phyloP scores from a whole-genome alignment of 2,888 invertebrate species.

The Spisula subtruncata region DNA sequence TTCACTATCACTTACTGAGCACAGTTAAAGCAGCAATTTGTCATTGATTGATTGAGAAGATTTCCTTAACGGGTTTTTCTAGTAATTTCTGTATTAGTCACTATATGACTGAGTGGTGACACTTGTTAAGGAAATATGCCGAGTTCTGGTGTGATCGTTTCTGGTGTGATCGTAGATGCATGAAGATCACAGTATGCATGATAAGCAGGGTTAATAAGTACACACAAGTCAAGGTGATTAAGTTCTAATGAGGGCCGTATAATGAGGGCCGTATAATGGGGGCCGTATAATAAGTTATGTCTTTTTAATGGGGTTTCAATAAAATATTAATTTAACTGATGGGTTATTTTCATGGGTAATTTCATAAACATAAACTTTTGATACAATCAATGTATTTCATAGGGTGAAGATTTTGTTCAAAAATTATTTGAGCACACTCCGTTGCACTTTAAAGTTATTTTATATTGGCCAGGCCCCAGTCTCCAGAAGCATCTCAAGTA shows the following conservation, averaged over 20 bases:
- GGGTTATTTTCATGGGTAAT: too few relatives aligned
- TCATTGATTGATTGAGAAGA: constrained; percentile 14
- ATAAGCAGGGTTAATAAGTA: not conserved
- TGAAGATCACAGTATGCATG: not conserved
- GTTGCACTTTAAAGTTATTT: too few relatives aligned
- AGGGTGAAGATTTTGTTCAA: too few relatives aligned
- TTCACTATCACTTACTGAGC: not conserved
- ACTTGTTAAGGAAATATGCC: not conserved
- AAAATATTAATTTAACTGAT: too few relatives aligned
- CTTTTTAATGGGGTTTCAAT: too few relatives aligned
- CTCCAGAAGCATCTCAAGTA: too few relatives aligned
- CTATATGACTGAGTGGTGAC: not conserved
- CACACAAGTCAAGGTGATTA: not conserved
- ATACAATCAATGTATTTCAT: too few relatives aligned
- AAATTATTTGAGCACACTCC: too few relatives aligned
- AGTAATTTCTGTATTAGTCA: constrained; percentile 21
- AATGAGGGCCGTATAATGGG: not conserved
- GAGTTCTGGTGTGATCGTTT: not conserved
- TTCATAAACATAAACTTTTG: too few relatives aligned
- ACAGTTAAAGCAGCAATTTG: not conserved
- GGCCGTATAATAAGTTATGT: too few relatives aligned
- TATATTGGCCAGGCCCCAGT: too few relatives aligned
- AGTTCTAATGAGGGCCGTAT: not conserved
- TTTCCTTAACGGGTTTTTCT: not conserved
- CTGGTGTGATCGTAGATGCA: too few relatives aligned